These are phyloP conservation scores for Characodon lateralis DNA, from an alignment of 2,797 vertebrate genomes.

Conservation along the genomic window DNA sequence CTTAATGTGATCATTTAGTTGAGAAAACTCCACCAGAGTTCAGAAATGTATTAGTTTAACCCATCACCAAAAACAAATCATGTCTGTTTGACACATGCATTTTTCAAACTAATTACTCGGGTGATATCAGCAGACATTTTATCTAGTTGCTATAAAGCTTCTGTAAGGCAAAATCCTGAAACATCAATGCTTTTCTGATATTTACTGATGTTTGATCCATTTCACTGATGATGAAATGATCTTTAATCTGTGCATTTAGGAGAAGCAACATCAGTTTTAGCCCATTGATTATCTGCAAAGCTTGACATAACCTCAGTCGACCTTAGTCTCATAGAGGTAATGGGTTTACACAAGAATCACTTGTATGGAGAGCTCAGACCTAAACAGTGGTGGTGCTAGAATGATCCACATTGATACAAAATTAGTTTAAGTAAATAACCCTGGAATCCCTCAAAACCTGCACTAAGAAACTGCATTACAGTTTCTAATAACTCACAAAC, in stretches of 20 bases:
- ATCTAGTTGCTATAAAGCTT: too few relatives aligned
- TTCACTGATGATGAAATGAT: background rate
- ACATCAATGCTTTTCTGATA: background rate
- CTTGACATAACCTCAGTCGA: background rate
- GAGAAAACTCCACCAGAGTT: too few relatives aligned
- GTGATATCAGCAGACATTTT: too few relatives aligned
- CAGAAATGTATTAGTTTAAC: too few relatives aligned
- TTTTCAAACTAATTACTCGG: too few relatives aligned
- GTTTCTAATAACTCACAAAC: background rate
- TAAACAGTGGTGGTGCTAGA: background rate
- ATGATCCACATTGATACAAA: background rate
- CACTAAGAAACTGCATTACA: background rate
- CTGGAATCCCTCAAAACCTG: background rate
- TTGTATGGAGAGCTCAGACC: conserved; percentile 7
- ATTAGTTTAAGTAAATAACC: conserved; percentile 12
- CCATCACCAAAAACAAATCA: too few relatives aligned
- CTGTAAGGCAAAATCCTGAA: background rate
- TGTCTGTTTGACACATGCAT: too few relatives aligned
- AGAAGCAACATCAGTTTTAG: background rate
- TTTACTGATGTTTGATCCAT: background rate
- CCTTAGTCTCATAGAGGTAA: background rate
- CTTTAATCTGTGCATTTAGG: background rate
- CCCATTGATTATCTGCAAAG: background rate
- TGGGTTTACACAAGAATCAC: conserved; percentile 1
- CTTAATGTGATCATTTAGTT: background rate